phyloP scores from a whole-genome alignment of 2,113 vertebrate genomes.

The Neotoma lepida region DNA sequence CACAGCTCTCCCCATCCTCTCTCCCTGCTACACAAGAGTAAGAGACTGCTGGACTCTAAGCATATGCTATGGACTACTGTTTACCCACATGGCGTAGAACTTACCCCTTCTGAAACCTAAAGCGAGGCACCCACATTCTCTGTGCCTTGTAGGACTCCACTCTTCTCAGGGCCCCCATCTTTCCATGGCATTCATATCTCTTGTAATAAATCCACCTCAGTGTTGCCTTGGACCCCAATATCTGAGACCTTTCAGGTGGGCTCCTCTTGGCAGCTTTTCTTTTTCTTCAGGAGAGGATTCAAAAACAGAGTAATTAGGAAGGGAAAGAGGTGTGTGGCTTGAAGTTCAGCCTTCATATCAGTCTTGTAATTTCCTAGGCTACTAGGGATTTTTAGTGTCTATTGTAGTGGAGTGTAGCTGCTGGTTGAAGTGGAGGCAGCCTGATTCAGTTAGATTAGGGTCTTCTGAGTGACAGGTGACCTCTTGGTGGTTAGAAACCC shows the following conservation, averaged over 20 bases:
- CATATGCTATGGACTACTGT: not conserved
- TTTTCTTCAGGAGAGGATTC: not conserved
- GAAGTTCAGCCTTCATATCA: too few relatives aligned
- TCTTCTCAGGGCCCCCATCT: not conserved
- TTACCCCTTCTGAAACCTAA: not conserved
- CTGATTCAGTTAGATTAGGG: not conserved
- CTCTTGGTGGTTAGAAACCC: not conserved
- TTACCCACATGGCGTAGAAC: too few relatives aligned
- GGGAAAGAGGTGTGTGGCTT: not conserved
- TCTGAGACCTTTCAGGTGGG: not conserved
- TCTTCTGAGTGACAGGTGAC: not conserved
- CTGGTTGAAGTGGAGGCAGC: not conserved
- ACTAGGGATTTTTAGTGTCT: not conserved
- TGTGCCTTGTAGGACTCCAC: not conserved
- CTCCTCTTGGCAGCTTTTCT: not conserved
- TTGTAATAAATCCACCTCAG: not conserved
- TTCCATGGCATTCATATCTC: not conserved
- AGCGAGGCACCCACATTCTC: not conserved
- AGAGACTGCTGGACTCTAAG: not conserved
- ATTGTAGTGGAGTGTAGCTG: too few relatives aligned
- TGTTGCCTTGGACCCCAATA: not conserved
- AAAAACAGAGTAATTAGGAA: not conserved
- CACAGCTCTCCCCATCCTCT: not conserved
- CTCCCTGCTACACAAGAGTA: not conserved
- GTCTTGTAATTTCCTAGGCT: not conserved